Evolutionary conservation across 1,140 invertebrate genomes (phyloP).

Genomic region (Vanessa tameamea): DNA sequence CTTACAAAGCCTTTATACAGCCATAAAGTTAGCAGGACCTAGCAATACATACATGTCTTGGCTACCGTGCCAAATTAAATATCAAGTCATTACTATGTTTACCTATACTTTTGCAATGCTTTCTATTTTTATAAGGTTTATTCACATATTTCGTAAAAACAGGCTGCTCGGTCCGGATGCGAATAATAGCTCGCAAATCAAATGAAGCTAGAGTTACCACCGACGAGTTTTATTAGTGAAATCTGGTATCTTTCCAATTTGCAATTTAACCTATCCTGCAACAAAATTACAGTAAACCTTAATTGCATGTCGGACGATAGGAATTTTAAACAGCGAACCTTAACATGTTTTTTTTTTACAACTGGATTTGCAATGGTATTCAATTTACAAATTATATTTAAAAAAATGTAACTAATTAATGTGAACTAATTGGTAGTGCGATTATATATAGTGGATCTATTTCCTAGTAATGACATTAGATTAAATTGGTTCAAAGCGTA

Average conservation of each 20-base stretch:
- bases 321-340: slow-evolving; percentile 22
- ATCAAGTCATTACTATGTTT: slow-evolving; percentile 39
- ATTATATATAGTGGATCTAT: neutral
- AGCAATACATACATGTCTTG: slow-evolving; percentile 8
- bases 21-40: slow-evolving; percentile 45
- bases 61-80: slow-evolving; percentile 45
- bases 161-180: neutral
- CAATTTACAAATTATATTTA: neutral
- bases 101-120: neutral
- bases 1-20: slow-evolving; percentile 46
- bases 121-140: neutral
- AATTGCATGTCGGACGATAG: slow-evolving; percentile 23
- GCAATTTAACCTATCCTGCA: slow-evolving; percentile 26
- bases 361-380: neutral
- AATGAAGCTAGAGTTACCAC: slow-evolving; percentile 19
- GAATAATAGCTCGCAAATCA: slow-evolving; percentile 20
- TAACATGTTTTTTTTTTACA: neutral
- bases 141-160: neutral
- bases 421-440: neutral
- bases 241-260: slow-evolving; percentile 28
- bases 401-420: too few species aligned
- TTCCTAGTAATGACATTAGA: neutral
- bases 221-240: slow-evolving; percentile 20
- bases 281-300: slow-evolving; percentile 26
- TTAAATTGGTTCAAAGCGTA: slow-evolving; percentile 7